Percentiles rank a stretch among this genome's conserved stretches.
phyloP scores from a whole-genome alignment of 2,797 vertebrate species.

The Gymnoscopelus microlampas region DNA sequence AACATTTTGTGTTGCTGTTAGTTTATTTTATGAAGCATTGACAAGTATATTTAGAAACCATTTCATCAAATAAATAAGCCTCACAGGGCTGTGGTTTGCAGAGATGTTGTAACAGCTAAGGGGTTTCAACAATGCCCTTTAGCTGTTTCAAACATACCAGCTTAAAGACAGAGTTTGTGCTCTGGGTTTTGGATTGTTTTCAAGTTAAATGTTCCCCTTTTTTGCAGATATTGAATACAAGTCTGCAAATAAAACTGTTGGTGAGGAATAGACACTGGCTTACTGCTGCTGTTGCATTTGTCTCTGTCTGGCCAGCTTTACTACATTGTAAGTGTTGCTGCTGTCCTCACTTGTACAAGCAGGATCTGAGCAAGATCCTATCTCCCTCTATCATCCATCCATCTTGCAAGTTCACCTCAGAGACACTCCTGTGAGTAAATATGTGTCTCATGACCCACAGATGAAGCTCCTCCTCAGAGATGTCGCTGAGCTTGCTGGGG shows the following conservation, averaged over 20 bases:
- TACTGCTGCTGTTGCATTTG: not conserved
- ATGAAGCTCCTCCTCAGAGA: conserved; percentile 35
- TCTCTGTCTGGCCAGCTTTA: conserved; percentile 12
- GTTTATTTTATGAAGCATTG: too few relatives aligned
- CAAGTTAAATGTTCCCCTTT: too few relatives aligned
- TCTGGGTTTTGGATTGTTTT: too few relatives aligned
- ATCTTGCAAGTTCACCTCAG: conserved; percentile 31
- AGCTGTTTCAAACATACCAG: too few relatives aligned
- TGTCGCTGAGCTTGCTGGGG: conserved; percentile 2
- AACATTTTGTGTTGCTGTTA: too few relatives aligned
- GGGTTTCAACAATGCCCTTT: too few relatives aligned
- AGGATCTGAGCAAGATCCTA: conserved; percentile 13
- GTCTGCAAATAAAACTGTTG: not conserved
- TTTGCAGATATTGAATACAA: not conserved
- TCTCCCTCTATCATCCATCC: conserved; percentile 15
- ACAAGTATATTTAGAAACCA: too few relatives aligned
- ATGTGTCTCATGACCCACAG: conserved; percentile 52
- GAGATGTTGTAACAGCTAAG: too few relatives aligned
- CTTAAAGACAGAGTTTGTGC: too few relatives aligned
- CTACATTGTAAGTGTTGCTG: conserved; percentile 6
- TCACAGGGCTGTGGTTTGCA: too few relatives aligned
- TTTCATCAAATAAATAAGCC: too few relatives aligned
- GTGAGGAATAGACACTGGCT: not conserved
- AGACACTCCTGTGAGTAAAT: conserved; percentile 26
- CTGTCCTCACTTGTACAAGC: conserved; percentile 20